Base-by-base conservation (phyloP, 2,113 vertebrate genomes). In the Hyperopisus bebe region DNA sequence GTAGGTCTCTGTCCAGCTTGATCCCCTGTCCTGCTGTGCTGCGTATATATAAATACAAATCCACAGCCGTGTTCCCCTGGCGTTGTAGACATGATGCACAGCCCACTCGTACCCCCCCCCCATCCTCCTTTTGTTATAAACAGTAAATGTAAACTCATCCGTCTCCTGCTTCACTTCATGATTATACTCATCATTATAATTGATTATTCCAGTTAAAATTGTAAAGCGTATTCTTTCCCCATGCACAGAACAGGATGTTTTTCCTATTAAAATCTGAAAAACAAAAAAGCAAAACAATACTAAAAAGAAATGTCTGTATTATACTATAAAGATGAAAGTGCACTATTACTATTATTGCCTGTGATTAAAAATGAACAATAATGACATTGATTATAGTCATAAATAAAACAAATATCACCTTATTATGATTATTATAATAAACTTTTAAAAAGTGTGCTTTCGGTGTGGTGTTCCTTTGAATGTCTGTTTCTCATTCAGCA, bases 311-410 rank as follows among this genome's bases (percentile, higher is more conserved):
- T 94, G 94, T 96, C 95, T 96, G 95, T 96, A 96, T 94, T 92
- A 95, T 95, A 94, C 94, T 95, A 95, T 96, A 95, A 95, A 94
- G 95, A 95, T 96, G 95, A 95, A 95, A 95, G 94, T 95, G 95
- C 95, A 95, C 95, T 95, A 95, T 95, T 89, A 89, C 70, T 89
- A 88, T 88, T 95, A 95, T 95, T 96, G 95, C 95, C 94, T 96
- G 95, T 96, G 95, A 95, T 95, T 89, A 92, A 94, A 95, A 91
- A 94, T 93, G 91, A 93, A 94, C 92, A 94, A 94, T 93, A 94
- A 94, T 94, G 93, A 94, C 95, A 95, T 94, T 95, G 94, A 92
- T 94, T 94, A 95, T 95, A 95, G 94, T 95, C 91, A 94, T 95
- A 95, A 94, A 94, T 94, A 94, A 94, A 94, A 94, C 92, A 93